Conservation (phyloP, 2,113 vertebrate species). For the Machaerirhynchus nigripectus region DNA sequence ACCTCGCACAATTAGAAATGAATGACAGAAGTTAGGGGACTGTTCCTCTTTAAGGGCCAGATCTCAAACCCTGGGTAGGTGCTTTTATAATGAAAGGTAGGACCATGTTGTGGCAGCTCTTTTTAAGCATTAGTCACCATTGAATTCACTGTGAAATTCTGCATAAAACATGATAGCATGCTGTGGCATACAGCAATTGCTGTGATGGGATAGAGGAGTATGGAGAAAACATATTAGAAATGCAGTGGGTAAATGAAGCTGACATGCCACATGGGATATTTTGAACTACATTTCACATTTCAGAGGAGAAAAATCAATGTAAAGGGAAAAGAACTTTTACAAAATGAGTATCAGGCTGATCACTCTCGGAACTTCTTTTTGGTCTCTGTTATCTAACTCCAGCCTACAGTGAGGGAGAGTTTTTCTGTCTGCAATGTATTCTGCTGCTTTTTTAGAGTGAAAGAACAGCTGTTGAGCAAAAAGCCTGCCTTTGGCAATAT, state of each 20-base stretch:
- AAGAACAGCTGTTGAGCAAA: conserved; percentile 71
- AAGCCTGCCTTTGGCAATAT: conserved; percentile 68
- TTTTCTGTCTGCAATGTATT: conserved; percentile 58
- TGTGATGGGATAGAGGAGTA: conserved; percentile 36
- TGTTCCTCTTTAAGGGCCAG: not conserved
- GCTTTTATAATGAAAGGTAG: not conserved
- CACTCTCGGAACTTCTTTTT: conserved; percentile 17
- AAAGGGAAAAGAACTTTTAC: conserved; percentile 43
- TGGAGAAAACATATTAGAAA: conserved; percentile 59
- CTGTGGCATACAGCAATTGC: conserved; percentile 54
- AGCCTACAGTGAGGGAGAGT: not conserved
- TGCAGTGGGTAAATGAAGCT: conserved; percentile 58
- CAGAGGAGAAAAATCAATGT: conserved; percentile 44
- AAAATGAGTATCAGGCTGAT: conserved; percentile 34
- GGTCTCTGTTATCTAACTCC: conserved; percentile 12
- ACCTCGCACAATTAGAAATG: not conserved
- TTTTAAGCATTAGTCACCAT: conserved; percentile 50
- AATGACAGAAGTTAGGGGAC: not conserved
- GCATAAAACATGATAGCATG: conserved; percentile 62
- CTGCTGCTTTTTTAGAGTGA: conserved; percentile 38
- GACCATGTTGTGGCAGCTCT: conserved; percentile 31
- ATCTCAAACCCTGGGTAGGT: not conserved
- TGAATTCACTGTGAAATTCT: conserved; percentile 58
- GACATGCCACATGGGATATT: conserved; percentile 58
- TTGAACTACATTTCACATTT: conserved; percentile 56